Percentiles rank a stretch among this genome's conserved stretches.
Conservation (phyloP, 2,888 invertebrate genomes). For the Dichetophora obliterata region DNA sequence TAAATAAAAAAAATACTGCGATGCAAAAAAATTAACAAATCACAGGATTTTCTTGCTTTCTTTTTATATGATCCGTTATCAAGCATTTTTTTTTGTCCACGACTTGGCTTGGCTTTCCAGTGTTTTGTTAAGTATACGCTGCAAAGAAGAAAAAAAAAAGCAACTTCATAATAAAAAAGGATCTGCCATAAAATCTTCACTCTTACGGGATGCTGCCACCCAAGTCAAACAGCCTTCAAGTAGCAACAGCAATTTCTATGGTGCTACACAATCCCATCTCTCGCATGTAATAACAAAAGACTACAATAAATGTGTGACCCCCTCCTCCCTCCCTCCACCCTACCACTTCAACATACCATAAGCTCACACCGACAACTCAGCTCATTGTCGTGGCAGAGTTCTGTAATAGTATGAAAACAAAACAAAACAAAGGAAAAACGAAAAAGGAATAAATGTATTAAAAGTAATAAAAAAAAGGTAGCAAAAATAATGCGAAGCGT, state of each 20-base stretch:
- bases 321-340: neutral
- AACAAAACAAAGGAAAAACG: neutral
- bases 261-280: constrained; percentile 1
- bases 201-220: neutral
- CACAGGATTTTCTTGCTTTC: neutral
- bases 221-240: neutral
- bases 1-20: no score
- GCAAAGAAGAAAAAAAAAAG: neutral
- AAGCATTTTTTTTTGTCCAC: neutral
- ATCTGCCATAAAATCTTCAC: constrained; percentile 15
- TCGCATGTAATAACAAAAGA: neutral
- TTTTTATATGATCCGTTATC: neutral
- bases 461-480: neutral
- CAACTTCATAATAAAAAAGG: constrained; percentile 1
- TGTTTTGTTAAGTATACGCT: constrained; percentile 4
- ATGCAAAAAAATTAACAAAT: no score
- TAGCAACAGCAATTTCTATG: neutral
- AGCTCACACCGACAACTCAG: no score
- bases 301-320: neutral
- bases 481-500: constrained; percentile 23
- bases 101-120: neutral
- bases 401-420: neutral
- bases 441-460: neutral
- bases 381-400: no score
- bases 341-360: neutral